phyloP scores from a whole-genome alignment of 2,113 vertebrate species.

The Orthonyx spaldingii region DNA sequence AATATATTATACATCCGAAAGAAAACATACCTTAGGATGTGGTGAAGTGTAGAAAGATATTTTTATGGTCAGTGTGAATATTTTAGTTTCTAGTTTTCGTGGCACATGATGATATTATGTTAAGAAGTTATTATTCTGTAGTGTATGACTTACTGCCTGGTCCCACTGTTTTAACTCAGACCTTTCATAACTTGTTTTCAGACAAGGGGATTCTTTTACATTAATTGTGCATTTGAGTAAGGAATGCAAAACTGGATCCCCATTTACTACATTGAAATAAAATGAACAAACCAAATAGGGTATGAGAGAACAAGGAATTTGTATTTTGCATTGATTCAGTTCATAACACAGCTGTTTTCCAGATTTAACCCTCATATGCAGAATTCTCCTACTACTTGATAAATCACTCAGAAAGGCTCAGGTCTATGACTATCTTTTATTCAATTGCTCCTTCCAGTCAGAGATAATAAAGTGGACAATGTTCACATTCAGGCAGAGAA shows the following conservation, averaged over 20 bases:
- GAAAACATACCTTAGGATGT: slow-evolving; percentile 41
- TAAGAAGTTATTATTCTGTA: neutral
- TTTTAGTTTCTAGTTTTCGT: slow-evolving; percentile 3
- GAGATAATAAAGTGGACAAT: neutral
- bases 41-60: slow-evolving; percentile 20
- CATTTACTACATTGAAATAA: neutral
- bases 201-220: neutral
- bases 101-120: neutral
- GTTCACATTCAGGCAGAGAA: neutral
- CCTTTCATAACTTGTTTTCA: neutral
- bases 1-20: slow-evolving; percentile 13
- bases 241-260: neutral
- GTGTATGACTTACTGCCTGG: neutral
- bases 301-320: neutral
- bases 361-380: neutral
- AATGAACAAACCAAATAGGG: neutral
- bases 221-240: neutral
- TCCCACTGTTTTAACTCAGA: neutral
- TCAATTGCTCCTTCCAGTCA: neutral
- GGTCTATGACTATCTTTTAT: neutral
- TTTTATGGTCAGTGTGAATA: neutral
- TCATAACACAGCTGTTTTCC: slow-evolving; percentile 30
- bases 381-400: neutral
- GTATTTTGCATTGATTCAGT: neutral
- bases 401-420: neutral